These are phyloP conservation scores for Varanus salvator DNA, from an alignment of 2,113 vertebrate species.

Conservation along the genomic window DNA sequence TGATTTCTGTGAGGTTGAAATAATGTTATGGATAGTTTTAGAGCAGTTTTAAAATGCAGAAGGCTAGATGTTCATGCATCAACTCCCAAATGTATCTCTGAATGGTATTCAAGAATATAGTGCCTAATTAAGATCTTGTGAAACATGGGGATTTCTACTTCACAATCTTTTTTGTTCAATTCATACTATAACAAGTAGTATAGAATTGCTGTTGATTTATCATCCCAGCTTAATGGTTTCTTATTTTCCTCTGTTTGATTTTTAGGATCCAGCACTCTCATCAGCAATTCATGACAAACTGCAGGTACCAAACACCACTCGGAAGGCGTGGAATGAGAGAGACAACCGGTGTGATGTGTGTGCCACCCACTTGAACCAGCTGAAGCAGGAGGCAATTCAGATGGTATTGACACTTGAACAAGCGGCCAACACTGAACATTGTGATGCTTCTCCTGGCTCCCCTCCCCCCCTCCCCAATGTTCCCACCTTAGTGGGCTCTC, in stretches of 20 bases:
- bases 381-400: constrained; percentile 97
- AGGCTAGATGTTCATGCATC: background rate
- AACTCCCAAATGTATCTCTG: background rate
- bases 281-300: constrained; percentile 94
- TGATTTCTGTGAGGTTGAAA: background rate
- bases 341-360: constrained; percentile 96
- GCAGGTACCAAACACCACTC: constrained; percentile 92
- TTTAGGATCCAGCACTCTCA: constrained; percentile 93
- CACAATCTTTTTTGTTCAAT: background rate
- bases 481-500: constrained; percentile 77
- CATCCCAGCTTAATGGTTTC: constrained; percentile 53
- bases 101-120: background rate
- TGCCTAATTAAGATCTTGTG: background rate
- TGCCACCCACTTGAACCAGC: constrained; percentile 91
- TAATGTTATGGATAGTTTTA: background rate
- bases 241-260: constrained; percentile 57
- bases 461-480: constrained; percentile 79
- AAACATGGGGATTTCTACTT: background rate
- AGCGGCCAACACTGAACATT: constrained; percentile 83
- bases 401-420: constrained; percentile 90
- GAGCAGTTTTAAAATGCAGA: background rate
- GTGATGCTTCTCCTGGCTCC: constrained; percentile 86
- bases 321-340: constrained; percentile 93
- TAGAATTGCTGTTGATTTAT: background rate
- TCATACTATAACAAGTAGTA: background rate